Evolutionary conservation across 1,140 invertebrate species (phyloP).

Genomic region (Laodelphax striatellus): DNA sequence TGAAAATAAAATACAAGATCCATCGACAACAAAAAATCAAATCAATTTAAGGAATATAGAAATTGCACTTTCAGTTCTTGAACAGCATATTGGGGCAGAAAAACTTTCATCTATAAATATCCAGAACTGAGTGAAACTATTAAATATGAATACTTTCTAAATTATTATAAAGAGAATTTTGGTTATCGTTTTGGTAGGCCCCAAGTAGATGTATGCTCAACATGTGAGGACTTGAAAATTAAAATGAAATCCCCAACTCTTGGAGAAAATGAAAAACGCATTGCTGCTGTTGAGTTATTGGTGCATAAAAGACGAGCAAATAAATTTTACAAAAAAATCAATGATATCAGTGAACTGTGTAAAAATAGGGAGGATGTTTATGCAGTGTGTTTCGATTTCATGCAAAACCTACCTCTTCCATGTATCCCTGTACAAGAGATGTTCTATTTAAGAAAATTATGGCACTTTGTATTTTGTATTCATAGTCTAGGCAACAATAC

Average conservation of each 20-base stretch:
- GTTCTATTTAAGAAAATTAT: conserved; percentile 19
- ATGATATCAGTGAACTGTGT: neutral
- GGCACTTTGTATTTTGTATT: conserved; percentile 16
- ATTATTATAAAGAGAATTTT: conserved; percentile 17
- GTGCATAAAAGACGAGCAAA: conserved; percentile 10
- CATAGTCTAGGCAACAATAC: conserved; percentile 14
- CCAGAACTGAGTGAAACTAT: too few relatives aligned
- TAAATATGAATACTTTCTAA: conserved; percentile 17
- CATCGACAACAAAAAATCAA: too few relatives aligned
- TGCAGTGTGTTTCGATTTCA: conserved; percentile 16
- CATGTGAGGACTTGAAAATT: neutral
- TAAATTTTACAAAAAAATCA: neutral
- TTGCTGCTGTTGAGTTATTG: conserved; percentile 1
- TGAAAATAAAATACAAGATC: too few relatives aligned
- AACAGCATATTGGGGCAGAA: too few relatives aligned
- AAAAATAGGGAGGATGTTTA: neutral
- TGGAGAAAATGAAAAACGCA: conserved; percentile 3
- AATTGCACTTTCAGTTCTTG: too few relatives aligned
- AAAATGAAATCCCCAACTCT: neutral
- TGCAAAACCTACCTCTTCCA: conserved; percentile 17
- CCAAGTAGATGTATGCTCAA: conserved; percentile 1
- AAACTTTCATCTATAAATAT: too few relatives aligned
- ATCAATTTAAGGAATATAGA: too few relatives aligned
- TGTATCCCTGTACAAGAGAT: conserved; percentile 16
- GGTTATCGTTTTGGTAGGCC: conserved; percentile 4